Percentiles rank a stretch among this genome's conserved stretches.
These are phyloP conservation scores for Burhinus oedicnemus DNA, from an alignment of 2,113 vertebrate species.

Conservation along the genomic window DNA sequence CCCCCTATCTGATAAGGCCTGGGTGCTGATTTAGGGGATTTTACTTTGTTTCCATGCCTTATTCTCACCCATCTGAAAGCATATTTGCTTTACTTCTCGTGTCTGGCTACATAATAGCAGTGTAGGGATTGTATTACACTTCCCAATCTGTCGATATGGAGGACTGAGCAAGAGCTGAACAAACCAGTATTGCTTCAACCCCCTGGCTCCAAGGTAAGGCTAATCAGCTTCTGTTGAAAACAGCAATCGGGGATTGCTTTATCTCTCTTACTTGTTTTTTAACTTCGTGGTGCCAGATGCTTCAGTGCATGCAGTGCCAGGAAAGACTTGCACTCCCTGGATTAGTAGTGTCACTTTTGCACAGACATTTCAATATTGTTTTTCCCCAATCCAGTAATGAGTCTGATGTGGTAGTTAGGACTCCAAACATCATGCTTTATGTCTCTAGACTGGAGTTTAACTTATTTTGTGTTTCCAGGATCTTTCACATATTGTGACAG, in stretches of 20 bases:
- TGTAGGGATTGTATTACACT: neutral
- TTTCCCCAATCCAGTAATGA: neutral
- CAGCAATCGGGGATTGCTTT: neutral
- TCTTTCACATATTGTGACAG: neutral
- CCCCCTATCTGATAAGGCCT: neutral
- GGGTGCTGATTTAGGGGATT: neutral
- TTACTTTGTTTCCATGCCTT: neutral
- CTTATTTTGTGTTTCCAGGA: neutral
- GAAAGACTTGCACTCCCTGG: neutral
- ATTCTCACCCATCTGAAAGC: neutral
- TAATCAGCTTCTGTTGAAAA: constrained; percentile 28
- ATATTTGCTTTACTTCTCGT: neutral
- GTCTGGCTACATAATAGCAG: neutral
- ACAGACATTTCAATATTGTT: neutral
- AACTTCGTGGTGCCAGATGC: neutral
- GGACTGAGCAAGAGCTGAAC: neutral
- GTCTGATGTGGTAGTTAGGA: neutral
- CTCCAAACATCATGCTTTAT: neutral
- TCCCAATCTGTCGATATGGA: neutral
- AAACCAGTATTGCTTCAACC: neutral
- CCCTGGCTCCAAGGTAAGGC: neutral
- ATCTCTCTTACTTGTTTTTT: neutral
- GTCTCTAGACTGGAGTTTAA: neutral
- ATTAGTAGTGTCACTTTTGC: neutral
- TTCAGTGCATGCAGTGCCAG: neutral